A percentile compares a stretch with the other conserved stretches of the same genome.
Evolutionary conservation across 2,113 vertebrate species (phyloP).

Genomic region (Clinocottus analis): DNA sequence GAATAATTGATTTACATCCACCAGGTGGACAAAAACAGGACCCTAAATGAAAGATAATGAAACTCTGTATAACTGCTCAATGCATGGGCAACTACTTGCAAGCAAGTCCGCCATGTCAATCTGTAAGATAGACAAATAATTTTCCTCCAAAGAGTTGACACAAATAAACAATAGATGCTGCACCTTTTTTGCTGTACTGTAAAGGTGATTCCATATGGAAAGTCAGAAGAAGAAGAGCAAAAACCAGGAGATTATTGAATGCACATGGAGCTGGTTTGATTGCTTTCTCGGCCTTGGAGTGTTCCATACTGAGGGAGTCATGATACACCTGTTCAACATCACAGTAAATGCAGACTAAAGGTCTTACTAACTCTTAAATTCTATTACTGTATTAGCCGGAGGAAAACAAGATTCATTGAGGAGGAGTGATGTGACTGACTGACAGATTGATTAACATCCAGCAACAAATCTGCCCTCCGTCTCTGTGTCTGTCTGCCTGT

Average conservation of each 20-base stretch:
- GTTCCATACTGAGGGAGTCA: not conserved
- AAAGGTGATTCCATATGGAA: not conserved
- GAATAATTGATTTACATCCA: not conserved
- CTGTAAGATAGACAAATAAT: too few relatives aligned
- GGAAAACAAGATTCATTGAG: slow-evolving; percentile 12
- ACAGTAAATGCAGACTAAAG: not conserved
- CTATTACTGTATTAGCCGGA: slow-evolving; percentile 36
- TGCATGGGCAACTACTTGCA: too few relatives aligned
- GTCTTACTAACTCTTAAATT: slow-evolving; percentile 10
- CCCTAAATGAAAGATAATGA: not conserved
- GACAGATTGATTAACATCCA: slow-evolving; percentile 63
- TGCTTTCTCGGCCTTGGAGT: not conserved
- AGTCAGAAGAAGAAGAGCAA: not conserved
- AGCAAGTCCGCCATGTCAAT: too few relatives aligned
- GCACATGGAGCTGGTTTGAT: not conserved
- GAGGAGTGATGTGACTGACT: slow-evolving; percentile 31
- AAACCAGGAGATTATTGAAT: not conserved
- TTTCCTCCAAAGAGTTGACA: not conserved
- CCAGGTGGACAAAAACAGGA: not conserved
- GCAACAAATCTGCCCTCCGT: slow-evolving; percentile 50
- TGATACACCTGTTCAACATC: not conserved
- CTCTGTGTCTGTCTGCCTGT: slow-evolving; percentile 48
- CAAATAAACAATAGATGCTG: not conserved
- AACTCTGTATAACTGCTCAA: not conserved
- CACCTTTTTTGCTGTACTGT: not conserved